These are phyloP conservation scores for Mantis religiosa DNA, from an alignment of 2,888 invertebrate genomes.

Conservation along the genomic window DNA sequence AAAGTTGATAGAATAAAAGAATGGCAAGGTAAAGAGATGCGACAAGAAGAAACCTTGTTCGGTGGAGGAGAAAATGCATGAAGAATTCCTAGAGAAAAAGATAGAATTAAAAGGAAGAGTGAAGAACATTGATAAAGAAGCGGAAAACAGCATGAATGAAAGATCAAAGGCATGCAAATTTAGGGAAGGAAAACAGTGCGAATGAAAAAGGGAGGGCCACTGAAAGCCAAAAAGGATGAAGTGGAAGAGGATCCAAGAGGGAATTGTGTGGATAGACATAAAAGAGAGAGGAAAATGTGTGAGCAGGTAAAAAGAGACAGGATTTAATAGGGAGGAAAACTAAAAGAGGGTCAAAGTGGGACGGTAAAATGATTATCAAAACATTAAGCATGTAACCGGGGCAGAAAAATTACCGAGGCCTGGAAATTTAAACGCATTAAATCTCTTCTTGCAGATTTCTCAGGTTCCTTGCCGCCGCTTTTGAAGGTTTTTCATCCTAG, in stretches of 20 bases:
- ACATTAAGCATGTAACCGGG: not conserved
- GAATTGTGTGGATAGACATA: not conserved
- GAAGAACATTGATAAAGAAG: not conserved
- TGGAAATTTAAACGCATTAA: not conserved
- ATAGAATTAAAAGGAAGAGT: not conserved
- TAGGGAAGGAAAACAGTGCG: not conserved
- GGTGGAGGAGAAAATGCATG: not conserved
- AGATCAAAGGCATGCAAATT: not conserved
- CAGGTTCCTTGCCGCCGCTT: not conserved
- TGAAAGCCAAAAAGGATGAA: not conserved
- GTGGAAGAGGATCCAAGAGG: not conserved
- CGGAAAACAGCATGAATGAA: not conserved
- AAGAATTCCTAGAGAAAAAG: not conserved
- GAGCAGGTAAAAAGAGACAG: not conserved
- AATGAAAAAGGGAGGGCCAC: not conserved
- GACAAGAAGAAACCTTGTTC: not conserved
- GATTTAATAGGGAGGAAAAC: not conserved
- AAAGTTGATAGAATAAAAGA: not conserved
- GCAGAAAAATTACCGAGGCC: not conserved
- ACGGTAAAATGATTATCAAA: not conserved
- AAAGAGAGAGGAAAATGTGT: not conserved
- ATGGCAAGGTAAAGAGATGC: not conserved
- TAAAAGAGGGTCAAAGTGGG: not conserved
- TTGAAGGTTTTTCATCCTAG: not conserved
- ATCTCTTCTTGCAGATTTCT: not conserved